phyloP scores from a whole-genome alignment of 2,797 vertebrate species.

The Protosalanx chinensis region DNA sequence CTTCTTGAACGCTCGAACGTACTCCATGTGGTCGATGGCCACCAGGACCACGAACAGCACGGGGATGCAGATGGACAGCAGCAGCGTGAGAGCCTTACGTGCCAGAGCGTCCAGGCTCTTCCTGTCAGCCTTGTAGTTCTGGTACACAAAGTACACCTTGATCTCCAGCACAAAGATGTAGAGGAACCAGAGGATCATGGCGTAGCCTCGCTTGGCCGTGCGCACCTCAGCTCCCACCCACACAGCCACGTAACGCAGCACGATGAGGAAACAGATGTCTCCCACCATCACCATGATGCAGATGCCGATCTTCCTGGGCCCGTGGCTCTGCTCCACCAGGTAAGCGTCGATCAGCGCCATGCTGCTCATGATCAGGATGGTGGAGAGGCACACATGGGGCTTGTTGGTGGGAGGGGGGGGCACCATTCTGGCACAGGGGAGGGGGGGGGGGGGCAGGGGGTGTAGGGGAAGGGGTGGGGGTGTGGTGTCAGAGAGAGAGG shows the following conservation, averaged over 20 bases:
- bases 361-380: conserved; percentile 81
- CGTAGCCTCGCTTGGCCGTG: conserved; percentile 83
- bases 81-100: conserved; percentile 75
- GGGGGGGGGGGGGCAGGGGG: not conserved
- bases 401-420: conserved; percentile 68
- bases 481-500: too few relatives aligned
- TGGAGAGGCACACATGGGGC: conserved; percentile 83
- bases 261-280: conserved; percentile 83
- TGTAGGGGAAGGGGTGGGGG: conserved; percentile 21
- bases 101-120: conserved; percentile 79
- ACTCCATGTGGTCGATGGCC: conserved; percentile 83
- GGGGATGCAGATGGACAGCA: conserved; percentile 76
- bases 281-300: conserved; percentile 85
- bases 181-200: conserved; percentile 85
- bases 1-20: conserved; percentile 83
- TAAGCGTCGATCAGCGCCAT: conserved; percentile 79
- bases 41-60: conserved; percentile 77
- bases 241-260: conserved; percentile 82
- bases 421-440: conserved; percentile 30
- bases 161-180: conserved; percentile 85
- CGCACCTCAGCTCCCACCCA: conserved; percentile 88
- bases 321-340: conserved; percentile 80
- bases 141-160: conserved; percentile 85
- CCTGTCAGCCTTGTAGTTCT: conserved; percentile 87
- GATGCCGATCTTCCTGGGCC: conserved; percentile 42